These are phyloP conservation scores for Phenganax stokvisi DNA, from an alignment of 92 coral and sea anemone species.

Conservation along the genomic window DNA sequence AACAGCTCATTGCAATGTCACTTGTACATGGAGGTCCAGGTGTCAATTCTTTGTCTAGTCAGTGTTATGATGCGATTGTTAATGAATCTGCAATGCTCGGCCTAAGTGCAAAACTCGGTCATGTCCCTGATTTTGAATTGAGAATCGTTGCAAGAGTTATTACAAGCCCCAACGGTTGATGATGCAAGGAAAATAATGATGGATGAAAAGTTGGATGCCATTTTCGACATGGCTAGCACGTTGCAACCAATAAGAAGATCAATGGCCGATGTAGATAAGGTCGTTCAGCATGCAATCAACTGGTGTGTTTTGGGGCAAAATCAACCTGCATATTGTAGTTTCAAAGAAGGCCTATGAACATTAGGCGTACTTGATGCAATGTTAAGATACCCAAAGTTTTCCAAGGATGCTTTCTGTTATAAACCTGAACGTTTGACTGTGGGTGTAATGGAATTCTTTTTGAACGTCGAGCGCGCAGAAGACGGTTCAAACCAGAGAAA, in stretches of 20 bases:
- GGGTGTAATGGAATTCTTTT: slow-evolving; percentile 11
- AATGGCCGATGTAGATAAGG: slow-evolving; percentile 37
- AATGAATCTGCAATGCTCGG: neutral
- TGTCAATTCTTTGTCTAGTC: neutral
- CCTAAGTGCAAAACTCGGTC: neutral
- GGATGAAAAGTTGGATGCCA: slow-evolving; percentile 43
- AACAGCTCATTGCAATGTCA: slow-evolving; percentile 47
- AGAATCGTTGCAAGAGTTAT: slow-evolving; percentile 25
- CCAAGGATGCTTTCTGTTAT: slow-evolving; percentile 40
- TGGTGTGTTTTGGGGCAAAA: slow-evolving; percentile 47
- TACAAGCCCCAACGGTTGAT: slow-evolving; percentile 21
- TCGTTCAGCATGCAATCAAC: slow-evolving; percentile 41
- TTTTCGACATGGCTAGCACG: slow-evolving; percentile 52
- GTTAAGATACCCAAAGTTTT: slow-evolving; percentile 40
- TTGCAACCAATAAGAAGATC: slow-evolving; percentile 28
- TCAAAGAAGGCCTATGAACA: slow-evolving; percentile 45
- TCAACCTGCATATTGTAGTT: slow-evolving; percentile 49
- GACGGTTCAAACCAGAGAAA: slow-evolving; percentile 40
- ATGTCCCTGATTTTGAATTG: slow-evolving; percentile 1
- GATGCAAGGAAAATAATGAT: slow-evolving; percentile 42
- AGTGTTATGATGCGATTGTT: neutral
- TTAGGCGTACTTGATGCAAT: slow-evolving; percentile 46
- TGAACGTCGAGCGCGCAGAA: slow-evolving; percentile 14
- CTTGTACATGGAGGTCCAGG: slow-evolving; percentile 2
- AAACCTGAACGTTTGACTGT: slow-evolving; percentile 36